phyloP scores from a whole-genome alignment of 2,888 invertebrate genomes.

The Automeris io region DNA sequence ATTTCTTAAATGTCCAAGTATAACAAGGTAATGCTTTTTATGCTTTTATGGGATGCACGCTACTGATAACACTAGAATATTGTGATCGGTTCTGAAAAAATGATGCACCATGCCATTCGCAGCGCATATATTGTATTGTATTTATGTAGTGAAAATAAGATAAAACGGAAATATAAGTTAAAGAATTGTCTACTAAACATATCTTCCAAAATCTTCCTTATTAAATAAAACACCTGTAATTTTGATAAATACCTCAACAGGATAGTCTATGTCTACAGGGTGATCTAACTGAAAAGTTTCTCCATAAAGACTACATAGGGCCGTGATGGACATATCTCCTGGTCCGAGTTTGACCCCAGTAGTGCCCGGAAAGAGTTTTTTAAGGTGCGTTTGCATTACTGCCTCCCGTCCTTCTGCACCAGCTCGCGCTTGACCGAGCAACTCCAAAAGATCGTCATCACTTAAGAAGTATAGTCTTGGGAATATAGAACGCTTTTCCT shows the following conservation, averaged over 20 bases:
- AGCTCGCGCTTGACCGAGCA: constrained; percentile 94
- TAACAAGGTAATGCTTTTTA: too few relatives aligned
- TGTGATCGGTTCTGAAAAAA: too few relatives aligned
- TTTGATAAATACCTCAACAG: constrained; percentile 90
- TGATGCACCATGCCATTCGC: too few relatives aligned
- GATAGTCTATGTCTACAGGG: constrained; percentile 82
- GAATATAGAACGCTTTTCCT: constrained; percentile 96
- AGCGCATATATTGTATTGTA: too few relatives aligned
- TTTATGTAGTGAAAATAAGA: too few relatives aligned
- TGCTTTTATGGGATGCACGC: too few relatives aligned
- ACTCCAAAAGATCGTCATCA: constrained; percentile 97
- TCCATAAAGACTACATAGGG: constrained; percentile 85
- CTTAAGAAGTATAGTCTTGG: constrained; percentile 98
- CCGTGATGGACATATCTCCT: constrained; percentile 72
- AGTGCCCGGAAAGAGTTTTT: constrained; percentile 96
- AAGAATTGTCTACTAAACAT: too few relatives aligned
- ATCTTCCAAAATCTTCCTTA: too few relatives aligned
- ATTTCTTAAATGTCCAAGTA: too few relatives aligned
- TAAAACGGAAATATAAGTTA: too few relatives aligned
- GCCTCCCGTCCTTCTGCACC: constrained; percentile 77
- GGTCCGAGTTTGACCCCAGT: constrained; percentile 84
- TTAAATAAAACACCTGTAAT: too few relatives aligned
- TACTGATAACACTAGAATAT: too few relatives aligned
- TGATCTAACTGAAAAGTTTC: constrained; percentile 83
- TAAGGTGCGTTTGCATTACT: constrained; percentile 95